Percentiles rank a stretch among this genome's conserved stretches.
Conservation (phyloP, 1,140 invertebrate species). For the Dreissena rostriformis region DNA sequence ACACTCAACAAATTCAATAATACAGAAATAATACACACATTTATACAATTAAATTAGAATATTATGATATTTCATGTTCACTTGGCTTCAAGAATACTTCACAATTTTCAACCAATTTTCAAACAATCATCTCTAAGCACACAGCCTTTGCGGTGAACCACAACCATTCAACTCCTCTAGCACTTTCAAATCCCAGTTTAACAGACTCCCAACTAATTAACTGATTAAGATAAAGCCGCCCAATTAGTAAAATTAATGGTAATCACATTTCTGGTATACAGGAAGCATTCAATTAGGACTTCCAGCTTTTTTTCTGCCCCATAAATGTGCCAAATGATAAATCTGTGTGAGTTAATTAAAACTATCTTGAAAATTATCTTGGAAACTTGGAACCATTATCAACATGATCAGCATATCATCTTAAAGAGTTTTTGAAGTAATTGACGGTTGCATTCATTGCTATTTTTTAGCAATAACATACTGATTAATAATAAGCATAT, state of each 20-base stretch:
- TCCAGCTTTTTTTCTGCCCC: slow-evolving; percentile 40
- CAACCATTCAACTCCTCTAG: neutral
- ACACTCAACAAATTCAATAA: too few relatives aligned
- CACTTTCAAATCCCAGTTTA: neutral
- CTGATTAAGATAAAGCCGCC: slow-evolving; percentile 46
- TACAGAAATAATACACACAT: too few relatives aligned
- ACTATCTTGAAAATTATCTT: neutral
- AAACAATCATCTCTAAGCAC: neutral
- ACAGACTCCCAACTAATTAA: slow-evolving; percentile 48
- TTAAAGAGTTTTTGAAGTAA: neutral
- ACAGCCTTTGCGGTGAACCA: too few relatives aligned
- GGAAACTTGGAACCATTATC: neutral
- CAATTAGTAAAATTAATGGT: slow-evolving; percentile 53
- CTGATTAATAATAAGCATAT: too few relatives aligned
- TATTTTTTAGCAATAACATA: too few relatives aligned
- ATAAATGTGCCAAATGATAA: slow-evolving; percentile 58
- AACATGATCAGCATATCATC: neutral
- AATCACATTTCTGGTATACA: slow-evolving; percentile 16
- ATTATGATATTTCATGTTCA: too few relatives aligned
- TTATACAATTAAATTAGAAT: too few relatives aligned
- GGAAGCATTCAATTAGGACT: slow-evolving; percentile 51
- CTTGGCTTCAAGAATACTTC: too few relatives aligned
- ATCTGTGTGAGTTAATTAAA: slow-evolving; percentile 42
- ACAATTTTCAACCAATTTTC: neutral
- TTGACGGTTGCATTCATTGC: too few relatives aligned